phyloP scores from a whole-genome alignment of 2,888 invertebrate genomes.

The Caradrina clavipalpis region DNA sequence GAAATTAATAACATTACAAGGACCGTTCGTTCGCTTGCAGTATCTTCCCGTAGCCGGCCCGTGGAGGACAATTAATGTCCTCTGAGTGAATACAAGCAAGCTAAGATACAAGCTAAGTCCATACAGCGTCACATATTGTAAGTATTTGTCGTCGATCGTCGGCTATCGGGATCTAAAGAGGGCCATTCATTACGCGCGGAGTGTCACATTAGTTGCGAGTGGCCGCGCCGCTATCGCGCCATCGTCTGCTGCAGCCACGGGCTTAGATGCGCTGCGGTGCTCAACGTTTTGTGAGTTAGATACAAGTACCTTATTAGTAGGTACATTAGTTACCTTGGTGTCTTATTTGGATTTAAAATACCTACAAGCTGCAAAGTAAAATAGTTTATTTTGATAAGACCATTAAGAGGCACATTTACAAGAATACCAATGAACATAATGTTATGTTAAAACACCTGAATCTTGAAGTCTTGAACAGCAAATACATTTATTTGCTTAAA shows the following conservation, averaged over 20 bases:
- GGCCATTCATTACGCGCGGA: constrained; percentile 67
- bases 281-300: constrained; percentile 53
- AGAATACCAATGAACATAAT: too few relatives aligned
- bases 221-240: constrained; percentile 65
- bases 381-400: too few relatives aligned
- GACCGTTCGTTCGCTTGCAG: neutral
- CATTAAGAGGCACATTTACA: too few relatives aligned
- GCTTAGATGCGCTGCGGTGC: constrained; percentile 43
- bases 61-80: constrained; percentile 5
- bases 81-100: too few relatives aligned
- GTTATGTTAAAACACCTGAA: too few relatives aligned
- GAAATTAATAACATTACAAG: constrained; percentile 38
- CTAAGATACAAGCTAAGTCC: constrained; percentile 36
- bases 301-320: neutral
- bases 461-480: too few relatives aligned
- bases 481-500: too few relatives aligned
- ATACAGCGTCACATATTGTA: constrained; percentile 50
- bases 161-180: constrained; percentile 69
- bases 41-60: constrained; percentile 2
- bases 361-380: too few relatives aligned
- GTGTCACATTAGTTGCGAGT: constrained; percentile 66
- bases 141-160: constrained; percentile 61
- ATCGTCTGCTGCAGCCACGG: constrained; percentile 64
- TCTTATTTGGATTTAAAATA: too few relatives aligned
- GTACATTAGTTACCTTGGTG: too few relatives aligned